phyloP scores from a whole-genome alignment of 2,888 invertebrate genomes.

The Acronicta aceris region DNA sequence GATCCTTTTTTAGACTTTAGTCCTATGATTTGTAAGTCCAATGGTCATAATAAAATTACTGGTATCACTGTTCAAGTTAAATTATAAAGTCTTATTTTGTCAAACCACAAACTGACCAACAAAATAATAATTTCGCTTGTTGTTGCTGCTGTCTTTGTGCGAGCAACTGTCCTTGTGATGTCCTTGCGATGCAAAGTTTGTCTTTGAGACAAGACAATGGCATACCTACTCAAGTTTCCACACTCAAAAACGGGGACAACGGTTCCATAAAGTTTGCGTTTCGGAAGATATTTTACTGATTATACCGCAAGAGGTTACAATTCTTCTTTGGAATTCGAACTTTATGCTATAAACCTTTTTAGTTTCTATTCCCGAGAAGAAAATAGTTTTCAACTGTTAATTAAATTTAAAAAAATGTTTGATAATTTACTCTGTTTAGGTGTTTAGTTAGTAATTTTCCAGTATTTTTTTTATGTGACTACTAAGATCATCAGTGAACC shows the following conservation, averaged over 20 bases:
- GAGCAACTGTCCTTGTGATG: constrained; percentile 18
- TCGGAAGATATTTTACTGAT: constrained; percentile 26
- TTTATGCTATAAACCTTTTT: background rate
- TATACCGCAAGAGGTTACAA: constrained; percentile 11
- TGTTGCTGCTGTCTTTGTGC: constrained; percentile 16
- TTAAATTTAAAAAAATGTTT: too few species aligned
- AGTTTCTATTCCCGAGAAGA: too few species aligned
- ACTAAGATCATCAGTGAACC: too few species aligned
- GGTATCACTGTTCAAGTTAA: too few species aligned
- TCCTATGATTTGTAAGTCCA: too few species aligned
- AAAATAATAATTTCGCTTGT: constrained; percentile 15
- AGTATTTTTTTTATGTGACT: too few species aligned
- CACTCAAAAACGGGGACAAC: constrained; percentile 33
- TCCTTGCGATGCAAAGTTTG: constrained; percentile 40
- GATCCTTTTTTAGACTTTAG: too few species aligned
- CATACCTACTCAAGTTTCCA: constrained; percentile 30
- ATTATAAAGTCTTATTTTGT: background rate
- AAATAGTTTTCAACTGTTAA: too few species aligned
- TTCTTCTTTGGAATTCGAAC: constrained; percentile 3
- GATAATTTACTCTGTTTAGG: too few species aligned
- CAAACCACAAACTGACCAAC: constrained; percentile 29
- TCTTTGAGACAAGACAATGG: constrained; percentile 37
- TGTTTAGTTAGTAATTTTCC: too few species aligned
- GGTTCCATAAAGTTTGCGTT: constrained; percentile 35
- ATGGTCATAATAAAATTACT: too few species aligned